Conservation (phyloP, 2,888 invertebrate genomes). For the Callyntrura sp. region DNA sequence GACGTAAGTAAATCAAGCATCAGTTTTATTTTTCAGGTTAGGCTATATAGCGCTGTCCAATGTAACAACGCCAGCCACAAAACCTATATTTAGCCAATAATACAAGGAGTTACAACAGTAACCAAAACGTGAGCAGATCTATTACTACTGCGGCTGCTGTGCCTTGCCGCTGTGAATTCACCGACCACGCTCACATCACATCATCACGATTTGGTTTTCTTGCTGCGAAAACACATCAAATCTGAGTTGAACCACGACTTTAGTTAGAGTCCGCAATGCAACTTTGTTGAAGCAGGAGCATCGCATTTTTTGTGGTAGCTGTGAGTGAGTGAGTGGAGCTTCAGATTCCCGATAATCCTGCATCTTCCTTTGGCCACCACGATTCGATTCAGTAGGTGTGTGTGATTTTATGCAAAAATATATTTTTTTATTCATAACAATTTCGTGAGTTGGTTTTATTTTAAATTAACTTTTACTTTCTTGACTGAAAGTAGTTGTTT, state of each 20-base stretch:
- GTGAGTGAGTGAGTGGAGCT: too few species aligned
- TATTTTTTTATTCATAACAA: neutral
- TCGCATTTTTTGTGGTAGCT: constrained; percentile 2
- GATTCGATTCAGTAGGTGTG: constrained; percentile 29
- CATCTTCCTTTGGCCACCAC: neutral
- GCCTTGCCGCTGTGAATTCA: neutral
- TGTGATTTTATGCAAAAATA: constrained; percentile 28
- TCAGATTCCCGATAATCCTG: neutral
- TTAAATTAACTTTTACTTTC: constrained; percentile 22
- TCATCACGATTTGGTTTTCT: too few species aligned
- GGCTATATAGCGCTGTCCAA: neutral
- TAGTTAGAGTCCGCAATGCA: constrained; percentile 56
- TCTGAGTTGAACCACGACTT: constrained; percentile 65
- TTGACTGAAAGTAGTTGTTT: neutral
- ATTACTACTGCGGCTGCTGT: neutral
- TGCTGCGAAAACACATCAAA: constrained; percentile 13
- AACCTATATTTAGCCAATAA: too few species aligned
- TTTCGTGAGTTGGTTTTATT: constrained; percentile 11
- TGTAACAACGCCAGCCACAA: neutral
- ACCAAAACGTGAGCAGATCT: constrained; percentile 16
- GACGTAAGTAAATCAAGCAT: constrained; percentile 34
- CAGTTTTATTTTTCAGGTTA: constrained; percentile 21
- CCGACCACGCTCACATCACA: constrained; percentile 32
- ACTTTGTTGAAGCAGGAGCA: constrained; percentile 53
- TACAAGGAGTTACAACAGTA: too few species aligned